Conservation (phyloP, 1,140 invertebrate genomes). For the Megathymus violae region DNA sequence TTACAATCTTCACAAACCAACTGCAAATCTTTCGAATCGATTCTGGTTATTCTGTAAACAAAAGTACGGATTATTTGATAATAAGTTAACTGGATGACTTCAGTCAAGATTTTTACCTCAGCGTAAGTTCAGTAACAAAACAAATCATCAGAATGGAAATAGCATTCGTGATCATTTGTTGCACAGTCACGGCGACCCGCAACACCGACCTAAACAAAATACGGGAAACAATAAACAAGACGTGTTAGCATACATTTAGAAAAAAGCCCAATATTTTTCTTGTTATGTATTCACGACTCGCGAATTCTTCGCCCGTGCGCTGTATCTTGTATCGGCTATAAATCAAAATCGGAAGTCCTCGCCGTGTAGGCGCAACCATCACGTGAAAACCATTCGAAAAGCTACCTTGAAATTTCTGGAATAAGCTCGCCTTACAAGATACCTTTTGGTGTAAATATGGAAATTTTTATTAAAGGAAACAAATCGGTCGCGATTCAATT, state of each 20-base stretch:
- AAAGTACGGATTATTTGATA: too few species aligned
- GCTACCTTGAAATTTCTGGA: neutral
- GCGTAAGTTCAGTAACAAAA: constrained; percentile 6
- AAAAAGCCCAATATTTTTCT: constrained; percentile 33
- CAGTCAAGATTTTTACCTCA: too few species aligned
- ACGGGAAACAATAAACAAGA: constrained; percentile 40
- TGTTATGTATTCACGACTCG: constrained; percentile 42
- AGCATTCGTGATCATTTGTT: constrained; percentile 21
- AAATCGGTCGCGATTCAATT: constrained; percentile 53
- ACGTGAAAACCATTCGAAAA: constrained; percentile 16
- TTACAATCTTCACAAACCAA: too few species aligned
- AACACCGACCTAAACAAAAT: constrained; percentile 21
- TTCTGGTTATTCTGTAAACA: too few species aligned
- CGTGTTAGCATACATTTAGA: constrained; percentile 44
- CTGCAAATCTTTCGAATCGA: too few species aligned
- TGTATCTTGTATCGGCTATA: constrained; percentile 50
- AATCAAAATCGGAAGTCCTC: constrained; percentile 51
- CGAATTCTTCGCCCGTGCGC: constrained; percentile 42
- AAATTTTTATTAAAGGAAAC: constrained; percentile 51
- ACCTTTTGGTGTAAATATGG: constrained; percentile 38
- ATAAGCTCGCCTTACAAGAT: neutral
- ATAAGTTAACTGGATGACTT: too few species aligned
- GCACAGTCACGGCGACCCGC: constrained; percentile 27
- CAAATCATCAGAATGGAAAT: constrained; percentile 2
- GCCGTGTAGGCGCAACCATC: neutral